Evolutionary conservation across 2,797 vertebrate species (phyloP).

Genomic region (Myripristis jacobus): DNA sequence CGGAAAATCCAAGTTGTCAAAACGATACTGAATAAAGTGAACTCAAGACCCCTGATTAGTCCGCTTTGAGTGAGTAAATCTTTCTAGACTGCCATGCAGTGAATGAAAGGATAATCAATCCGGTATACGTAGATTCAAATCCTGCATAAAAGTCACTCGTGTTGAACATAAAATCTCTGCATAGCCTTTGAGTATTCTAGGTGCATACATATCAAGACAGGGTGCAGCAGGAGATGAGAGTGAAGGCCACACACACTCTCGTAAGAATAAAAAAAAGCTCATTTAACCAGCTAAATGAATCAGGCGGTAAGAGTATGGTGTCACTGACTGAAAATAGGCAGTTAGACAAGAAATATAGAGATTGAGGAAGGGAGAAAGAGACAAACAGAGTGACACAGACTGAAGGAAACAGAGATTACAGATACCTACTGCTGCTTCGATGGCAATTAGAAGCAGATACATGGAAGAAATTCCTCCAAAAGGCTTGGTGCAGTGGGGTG

Average conservation of each 20-base stretch:
- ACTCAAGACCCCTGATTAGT: slow-evolving; percentile 22
- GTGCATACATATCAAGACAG: slow-evolving; percentile 16
- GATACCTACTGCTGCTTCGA: slow-evolving; percentile 49
- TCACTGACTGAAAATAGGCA: slow-evolving; percentile 54
- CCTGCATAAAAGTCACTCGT: slow-evolving; percentile 25
- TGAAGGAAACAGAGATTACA: slow-evolving; percentile 11
- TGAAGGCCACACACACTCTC: slow-evolving; percentile 42
- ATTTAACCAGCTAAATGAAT: slow-evolving; percentile 73
- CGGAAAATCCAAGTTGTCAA: slow-evolving; percentile 47
- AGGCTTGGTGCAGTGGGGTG: slow-evolving; percentile 6
- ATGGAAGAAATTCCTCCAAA: slow-evolving; percentile 48
- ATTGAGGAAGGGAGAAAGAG: not conserved
- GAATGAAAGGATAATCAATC: slow-evolving; percentile 25
- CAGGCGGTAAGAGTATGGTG: slow-evolving; percentile 49
- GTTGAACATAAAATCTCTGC: slow-evolving; percentile 27
- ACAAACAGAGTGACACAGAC: slow-evolving; percentile 9
- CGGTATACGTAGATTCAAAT: slow-evolving; percentile 36
- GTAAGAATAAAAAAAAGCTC: slow-evolving; percentile 38
- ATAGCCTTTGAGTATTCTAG: slow-evolving; percentile 10
- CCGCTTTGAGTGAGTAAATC: too few species aligned
- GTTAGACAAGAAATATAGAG: not conserved
- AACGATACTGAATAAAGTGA: slow-evolving; percentile 49
- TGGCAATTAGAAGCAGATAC: slow-evolving; percentile 47
- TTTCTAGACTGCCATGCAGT: too few species aligned
- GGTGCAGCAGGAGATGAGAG: not conserved